These are phyloP conservation scores for Lymantria monacha DNA, from an alignment of 2,888 invertebrate species.

Conservation along the genomic window DNA sequence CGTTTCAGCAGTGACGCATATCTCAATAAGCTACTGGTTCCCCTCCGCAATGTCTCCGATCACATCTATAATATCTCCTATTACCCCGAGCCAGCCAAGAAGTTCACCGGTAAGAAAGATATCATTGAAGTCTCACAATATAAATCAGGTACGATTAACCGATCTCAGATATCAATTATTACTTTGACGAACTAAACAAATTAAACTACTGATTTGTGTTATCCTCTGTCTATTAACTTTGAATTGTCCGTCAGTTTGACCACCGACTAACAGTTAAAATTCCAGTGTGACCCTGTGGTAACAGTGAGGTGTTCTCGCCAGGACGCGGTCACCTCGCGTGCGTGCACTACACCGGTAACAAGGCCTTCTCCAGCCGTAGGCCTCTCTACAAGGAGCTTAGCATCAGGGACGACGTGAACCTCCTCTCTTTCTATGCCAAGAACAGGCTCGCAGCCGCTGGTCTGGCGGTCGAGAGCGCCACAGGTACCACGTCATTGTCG, in stretches of 20 bases:
- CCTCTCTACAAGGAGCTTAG: slow-evolving; percentile 88
- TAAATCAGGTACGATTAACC: slow-evolving; percentile 8
- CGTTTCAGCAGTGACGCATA: slow-evolving; percentile 88
- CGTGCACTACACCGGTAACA: slow-evolving; percentile 91
- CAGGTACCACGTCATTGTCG: slow-evolving; percentile 72
- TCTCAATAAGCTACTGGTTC: slow-evolving; percentile 85
- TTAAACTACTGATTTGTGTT: slow-evolving; percentile 26
- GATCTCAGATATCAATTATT: slow-evolving; percentile 15
- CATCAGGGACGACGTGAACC: slow-evolving; percentile 92
- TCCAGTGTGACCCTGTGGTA: slow-evolving; percentile 68
- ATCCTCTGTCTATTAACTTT: slow-evolving; percentile 18
- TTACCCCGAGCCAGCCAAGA: slow-evolving; percentile 86
- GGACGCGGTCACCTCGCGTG: slow-evolving; percentile 93
- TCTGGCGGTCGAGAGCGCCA: slow-evolving; percentile 69
- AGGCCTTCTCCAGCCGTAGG: slow-evolving; percentile 88
- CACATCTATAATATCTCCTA: slow-evolving; percentile 84
- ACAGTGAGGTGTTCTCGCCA: slow-evolving; percentile 78
- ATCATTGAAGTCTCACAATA: slow-evolving; percentile 19
- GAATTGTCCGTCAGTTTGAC: slow-evolving; percentile 34
- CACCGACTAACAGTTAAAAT: slow-evolving; percentile 63
- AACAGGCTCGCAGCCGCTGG: slow-evolving; percentile 86
- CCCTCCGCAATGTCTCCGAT: slow-evolving; percentile 82
- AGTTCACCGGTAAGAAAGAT: slow-evolving; percentile 83
- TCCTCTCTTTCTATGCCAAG: slow-evolving; percentile 93
- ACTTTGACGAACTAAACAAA: slow-evolving; percentile 35